Evolutionary conservation across 2,113 vertebrate species (phyloP).

Genomic region (Pimephales promelas): DNA sequence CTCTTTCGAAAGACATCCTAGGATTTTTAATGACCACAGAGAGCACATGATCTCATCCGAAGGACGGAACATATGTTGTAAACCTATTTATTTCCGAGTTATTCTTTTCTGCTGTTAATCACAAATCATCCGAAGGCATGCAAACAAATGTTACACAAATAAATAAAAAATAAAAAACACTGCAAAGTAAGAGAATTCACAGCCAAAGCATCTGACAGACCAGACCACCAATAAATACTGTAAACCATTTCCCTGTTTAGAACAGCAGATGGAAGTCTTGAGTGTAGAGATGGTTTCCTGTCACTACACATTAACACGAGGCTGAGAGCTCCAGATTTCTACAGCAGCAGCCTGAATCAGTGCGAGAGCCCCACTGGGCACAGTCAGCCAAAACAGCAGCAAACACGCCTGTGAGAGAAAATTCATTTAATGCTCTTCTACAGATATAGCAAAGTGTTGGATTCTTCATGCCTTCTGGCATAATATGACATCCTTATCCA

Average conservation of each 20-base stretch:
- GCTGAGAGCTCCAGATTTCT: constrained; percentile 61
- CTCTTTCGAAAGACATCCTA: too few relatives aligned
- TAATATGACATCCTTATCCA: background rate
- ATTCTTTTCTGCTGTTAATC: background rate
- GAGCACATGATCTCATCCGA: too few relatives aligned
- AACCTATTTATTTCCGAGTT: background rate
- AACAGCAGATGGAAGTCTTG: constrained; percentile 65
- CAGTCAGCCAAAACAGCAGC: constrained; percentile 22
- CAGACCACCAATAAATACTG: constrained; percentile 19
- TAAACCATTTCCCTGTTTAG: constrained; percentile 48
- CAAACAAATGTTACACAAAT: background rate
- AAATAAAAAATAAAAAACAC: background rate
- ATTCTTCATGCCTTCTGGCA: background rate
- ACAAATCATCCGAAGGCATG: background rate
- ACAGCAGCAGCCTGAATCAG: constrained; percentile 46
- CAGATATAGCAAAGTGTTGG: background rate
- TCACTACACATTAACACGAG: constrained; percentile 66
- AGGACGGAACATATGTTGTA: too few relatives aligned
- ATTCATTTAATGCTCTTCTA: background rate
- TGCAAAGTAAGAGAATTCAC: background rate
- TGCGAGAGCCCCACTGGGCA: background rate
- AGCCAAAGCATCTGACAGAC: background rate
- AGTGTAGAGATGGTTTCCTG: constrained; percentile 61
- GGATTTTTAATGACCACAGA: too few relatives aligned
- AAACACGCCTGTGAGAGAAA: background rate